These are phyloP conservation scores for Rallus crepitans DNA, from an alignment of 2,797 vertebrate genomes.

Conservation along the genomic window DNA sequence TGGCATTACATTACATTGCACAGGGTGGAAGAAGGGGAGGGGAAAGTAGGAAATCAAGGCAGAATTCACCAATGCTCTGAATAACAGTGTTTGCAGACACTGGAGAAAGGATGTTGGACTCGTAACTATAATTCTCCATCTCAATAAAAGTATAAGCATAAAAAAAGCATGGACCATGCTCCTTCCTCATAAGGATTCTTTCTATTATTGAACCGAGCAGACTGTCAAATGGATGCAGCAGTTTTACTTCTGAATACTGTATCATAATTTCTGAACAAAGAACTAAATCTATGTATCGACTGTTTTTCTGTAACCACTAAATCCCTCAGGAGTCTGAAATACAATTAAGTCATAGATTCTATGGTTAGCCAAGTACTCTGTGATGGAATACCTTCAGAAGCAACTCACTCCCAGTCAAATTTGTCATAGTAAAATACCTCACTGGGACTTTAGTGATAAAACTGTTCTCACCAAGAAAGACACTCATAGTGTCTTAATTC, in stretches of 20 bases:
- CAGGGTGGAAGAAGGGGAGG: accelerated
- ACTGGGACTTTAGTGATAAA: neutral
- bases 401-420: neutral
- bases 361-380: neutral
- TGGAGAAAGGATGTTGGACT: neutral
- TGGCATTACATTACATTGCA: neutral
- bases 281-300: neutral
- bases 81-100: neutral
- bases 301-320: neutral
- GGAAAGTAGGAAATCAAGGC: neutral
- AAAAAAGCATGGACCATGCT: neutral
- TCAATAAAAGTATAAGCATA: neutral
- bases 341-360: neutral
- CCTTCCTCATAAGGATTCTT: neutral
- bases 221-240: neutral
- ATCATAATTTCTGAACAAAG: neutral
- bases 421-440: neutral
- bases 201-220: neutral
- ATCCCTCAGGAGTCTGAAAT: neutral
- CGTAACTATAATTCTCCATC: neutral
- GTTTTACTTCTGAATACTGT: neutral
- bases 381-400: neutral
- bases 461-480: neutral
- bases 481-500: neutral
- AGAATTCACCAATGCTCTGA: neutral